phyloP scores from a whole-genome alignment of 2,888 invertebrate species.

The Andrena fulva region DNA sequence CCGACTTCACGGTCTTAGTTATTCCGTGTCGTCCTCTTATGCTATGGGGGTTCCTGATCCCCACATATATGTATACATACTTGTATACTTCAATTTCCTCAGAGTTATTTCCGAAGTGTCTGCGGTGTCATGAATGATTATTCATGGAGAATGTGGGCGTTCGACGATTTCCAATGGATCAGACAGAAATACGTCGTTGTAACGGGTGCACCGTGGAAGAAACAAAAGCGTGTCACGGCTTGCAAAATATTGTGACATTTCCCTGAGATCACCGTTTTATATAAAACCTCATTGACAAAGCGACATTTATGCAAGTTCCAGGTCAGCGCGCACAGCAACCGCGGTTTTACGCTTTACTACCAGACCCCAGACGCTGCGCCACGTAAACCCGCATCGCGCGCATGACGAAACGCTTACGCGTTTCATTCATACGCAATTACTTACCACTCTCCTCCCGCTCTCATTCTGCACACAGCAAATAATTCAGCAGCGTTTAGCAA shows the following conservation, averaged over 20 bases:
- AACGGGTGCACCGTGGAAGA: conserved; percentile 2
- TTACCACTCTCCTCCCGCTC: neutral
- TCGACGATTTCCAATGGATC: neutral
- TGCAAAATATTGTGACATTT: conserved; percentile 33
- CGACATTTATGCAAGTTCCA: conserved; percentile 45
- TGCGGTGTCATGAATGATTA: neutral
- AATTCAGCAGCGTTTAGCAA: neutral
- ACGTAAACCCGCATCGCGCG: conserved; percentile 27
- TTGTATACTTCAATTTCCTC: too few relatives aligned
- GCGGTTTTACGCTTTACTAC: conserved; percentile 36
- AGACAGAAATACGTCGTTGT: neutral
- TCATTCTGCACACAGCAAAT: neutral
- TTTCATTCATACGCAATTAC: conserved; percentile 28
- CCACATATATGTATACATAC: too few relatives aligned
- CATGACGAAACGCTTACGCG: conserved; percentile 28
- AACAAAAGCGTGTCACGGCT: conserved; percentile 8
- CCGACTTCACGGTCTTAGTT: too few relatives aligned
- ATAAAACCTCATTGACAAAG: conserved; percentile 54
- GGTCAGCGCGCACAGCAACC: conserved; percentile 44
- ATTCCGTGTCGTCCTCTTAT: too few relatives aligned
- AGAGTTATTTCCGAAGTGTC: neutral
- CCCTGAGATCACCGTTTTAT: conserved; percentile 49
- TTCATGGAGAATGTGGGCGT: neutral
- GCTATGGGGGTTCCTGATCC: too few relatives aligned
- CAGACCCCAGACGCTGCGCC: conserved; percentile 13